Evolutionary conservation across 2,113 vertebrate genomes (phyloP), one percentile per base, ranked within the genome.

Genomic region (Cacatua alba): DNA sequence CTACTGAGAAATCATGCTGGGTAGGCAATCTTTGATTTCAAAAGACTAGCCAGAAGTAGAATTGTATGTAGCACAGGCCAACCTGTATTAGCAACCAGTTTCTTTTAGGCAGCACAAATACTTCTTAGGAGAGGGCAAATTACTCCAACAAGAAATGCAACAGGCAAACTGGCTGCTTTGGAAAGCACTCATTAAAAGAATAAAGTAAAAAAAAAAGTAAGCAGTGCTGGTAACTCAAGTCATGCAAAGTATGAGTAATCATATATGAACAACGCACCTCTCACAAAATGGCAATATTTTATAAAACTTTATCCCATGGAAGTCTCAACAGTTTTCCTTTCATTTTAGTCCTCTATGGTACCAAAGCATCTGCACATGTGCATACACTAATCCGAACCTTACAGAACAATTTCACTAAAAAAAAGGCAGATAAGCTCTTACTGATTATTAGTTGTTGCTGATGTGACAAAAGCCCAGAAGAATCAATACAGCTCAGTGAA

Each of bases 311-410:
- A 31, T 57, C 59, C 16, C 2, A 1, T 5, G 23, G 2, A 37
- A 67, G 25, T 5, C 17, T 52, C 53, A 35, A 83, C 3, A 89
- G 43, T 24, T 88, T 57, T 51, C 8, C 7, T 44, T 17, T 60
- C 19, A 25, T 17, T 79, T 59, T 1, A 44, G 13, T 24, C 13
- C 41, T 65, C 15, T 33, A 33, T 5, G 41, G 29, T 11, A 37
- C 21, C 2, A 2, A 48, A 20, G 16, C 57, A 79, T 3, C 33
- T 51, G 41, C 18, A n/a, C 0, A 0, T 3, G 3, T 44, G 24
- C 4, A 8, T 0, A 17, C 26, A 31, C 17, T 0, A 0, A 67
- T 7, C 0, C 20, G 17, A 78, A 60, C 6, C 19, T 31, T 24
- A 37, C 1, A 21, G 11, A 88, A 44, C 5, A 18, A 23, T 2